Percentiles rank a stretch among this genome's conserved stretches.
Evolutionary conservation across 2,113 vertebrate genomes (phyloP).

Genomic region (Melanocharis versteri): DNA sequence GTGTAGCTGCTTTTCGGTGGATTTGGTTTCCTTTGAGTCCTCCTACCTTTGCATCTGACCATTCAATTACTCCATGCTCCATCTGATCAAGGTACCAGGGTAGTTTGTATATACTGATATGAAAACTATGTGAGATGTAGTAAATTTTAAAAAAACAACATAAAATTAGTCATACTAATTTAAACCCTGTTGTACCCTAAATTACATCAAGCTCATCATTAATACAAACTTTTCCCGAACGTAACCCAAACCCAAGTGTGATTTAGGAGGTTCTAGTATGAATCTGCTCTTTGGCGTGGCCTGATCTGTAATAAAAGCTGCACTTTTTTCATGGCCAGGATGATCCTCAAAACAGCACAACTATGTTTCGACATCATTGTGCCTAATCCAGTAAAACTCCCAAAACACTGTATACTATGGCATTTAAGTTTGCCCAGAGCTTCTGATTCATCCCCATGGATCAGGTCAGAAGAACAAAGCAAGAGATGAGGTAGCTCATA

Average conservation of each 20-base stretch:
- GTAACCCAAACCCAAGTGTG: background rate
- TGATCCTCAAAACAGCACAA: background rate
- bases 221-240: background rate
- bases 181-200: background rate
- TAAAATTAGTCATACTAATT: background rate
- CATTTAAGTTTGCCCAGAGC: background rate
- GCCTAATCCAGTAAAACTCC: background rate
- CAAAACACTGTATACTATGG: background rate
- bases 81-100: background rate
- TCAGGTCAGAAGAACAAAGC: background rate
- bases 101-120: background rate
- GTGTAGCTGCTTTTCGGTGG: background rate
- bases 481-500: background rate
- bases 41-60: background rate
- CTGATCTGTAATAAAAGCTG: background rate
- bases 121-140: background rate
- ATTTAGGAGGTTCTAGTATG: background rate
- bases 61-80: background rate
- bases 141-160: background rate
- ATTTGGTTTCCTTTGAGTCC: background rate
- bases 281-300: background rate
- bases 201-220: background rate
- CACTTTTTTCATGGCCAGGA: background rate
- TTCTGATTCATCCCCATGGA: background rate
- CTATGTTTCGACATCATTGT: fast-evolving